A percentile compares a stretch with the other conserved stretches of the same genome.
Evolutionary conservation across 2,797 vertebrate species (phyloP).

Genomic region (Pogonophryne albipinna): DNA sequence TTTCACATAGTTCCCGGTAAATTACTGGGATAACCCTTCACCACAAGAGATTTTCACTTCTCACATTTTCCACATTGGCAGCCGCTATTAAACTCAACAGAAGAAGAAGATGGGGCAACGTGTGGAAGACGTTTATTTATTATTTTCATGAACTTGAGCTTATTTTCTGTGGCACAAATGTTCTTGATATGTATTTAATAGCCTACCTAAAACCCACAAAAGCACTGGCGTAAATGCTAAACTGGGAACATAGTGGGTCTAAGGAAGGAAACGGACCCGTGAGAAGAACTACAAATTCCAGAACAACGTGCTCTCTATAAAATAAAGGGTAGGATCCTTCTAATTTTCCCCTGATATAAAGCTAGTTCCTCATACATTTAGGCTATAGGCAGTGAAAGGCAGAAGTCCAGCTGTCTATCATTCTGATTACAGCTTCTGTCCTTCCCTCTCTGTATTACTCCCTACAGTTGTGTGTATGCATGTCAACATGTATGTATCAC

Average conservation of each 20-base stretch:
- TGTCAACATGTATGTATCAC: conserved; percentile 47
- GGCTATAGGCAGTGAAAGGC: background rate
- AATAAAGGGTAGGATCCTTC: background rate
- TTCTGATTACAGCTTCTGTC: conserved; percentile 52
- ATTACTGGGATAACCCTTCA: no score
- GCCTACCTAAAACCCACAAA: background rate
- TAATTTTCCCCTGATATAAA: conserved; percentile 14
- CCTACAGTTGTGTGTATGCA: conserved; percentile 29
- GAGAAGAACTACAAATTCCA: background rate
- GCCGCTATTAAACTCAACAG: background rate
- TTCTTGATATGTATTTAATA: background rate
- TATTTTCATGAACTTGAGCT: background rate
- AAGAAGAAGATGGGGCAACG: background rate
- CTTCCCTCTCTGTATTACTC: conserved; percentile 21
- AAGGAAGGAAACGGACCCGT: no score
- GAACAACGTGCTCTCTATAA: background rate
- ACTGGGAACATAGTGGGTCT: background rate
- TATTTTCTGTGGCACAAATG: no score
- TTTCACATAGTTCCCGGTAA: no score
- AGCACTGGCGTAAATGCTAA: background rate
- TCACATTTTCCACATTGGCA: background rate
- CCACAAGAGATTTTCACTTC: background rate
- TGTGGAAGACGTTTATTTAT: background rate
- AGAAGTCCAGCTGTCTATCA: conserved; percentile 41
- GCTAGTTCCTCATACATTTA: conserved; percentile 6